phyloP scores from a whole-genome alignment of 23 tunicate genomes.

The Ascidia mentula region DNA sequence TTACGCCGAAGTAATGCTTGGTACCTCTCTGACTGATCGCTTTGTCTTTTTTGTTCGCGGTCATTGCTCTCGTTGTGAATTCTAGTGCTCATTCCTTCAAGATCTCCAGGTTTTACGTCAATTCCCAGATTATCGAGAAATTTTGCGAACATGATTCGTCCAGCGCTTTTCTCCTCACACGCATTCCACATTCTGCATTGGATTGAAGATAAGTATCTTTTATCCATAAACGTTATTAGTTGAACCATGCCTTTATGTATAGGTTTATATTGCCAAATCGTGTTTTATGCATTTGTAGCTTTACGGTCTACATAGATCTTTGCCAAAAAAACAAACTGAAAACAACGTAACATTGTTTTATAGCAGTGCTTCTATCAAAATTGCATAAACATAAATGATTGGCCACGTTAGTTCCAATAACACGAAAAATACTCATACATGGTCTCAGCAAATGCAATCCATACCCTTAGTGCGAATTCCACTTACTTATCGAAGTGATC shows the following conservation, averaged over 20 bases:
- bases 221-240: too few species aligned
- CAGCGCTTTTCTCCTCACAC: conserved; percentile 39
- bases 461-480: too few species aligned
- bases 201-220: too few species aligned
- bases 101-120: conserved; percentile 88
- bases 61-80: conserved; percentile 73
- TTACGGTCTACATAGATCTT: too few species aligned
- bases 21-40: conserved; percentile 59
- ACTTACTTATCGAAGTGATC: conserved; percentile 71
- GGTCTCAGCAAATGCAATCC: background rate
- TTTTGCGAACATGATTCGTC: conserved; percentile 50
- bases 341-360: background rate
- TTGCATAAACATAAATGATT: too few species aligned
- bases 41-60: conserved; percentile 53
- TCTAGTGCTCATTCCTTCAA: conserved; percentile 79
- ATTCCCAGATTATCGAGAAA: conserved; percentile 71
- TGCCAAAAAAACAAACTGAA: too few species aligned
- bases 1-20: too few species aligned
- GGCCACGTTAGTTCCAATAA: background rate
- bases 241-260: too few species aligned
- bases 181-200: conserved; percentile 59
- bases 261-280: too few species aligned
- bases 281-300: too few species aligned
- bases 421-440: background rate
- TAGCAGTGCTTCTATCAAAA: background rate